Evolutionary conservation across 2,113 vertebrate species (phyloP), one percentile per base, ranked within the genome.

Genomic region (Austrofundulus limnaeus): DNA sequence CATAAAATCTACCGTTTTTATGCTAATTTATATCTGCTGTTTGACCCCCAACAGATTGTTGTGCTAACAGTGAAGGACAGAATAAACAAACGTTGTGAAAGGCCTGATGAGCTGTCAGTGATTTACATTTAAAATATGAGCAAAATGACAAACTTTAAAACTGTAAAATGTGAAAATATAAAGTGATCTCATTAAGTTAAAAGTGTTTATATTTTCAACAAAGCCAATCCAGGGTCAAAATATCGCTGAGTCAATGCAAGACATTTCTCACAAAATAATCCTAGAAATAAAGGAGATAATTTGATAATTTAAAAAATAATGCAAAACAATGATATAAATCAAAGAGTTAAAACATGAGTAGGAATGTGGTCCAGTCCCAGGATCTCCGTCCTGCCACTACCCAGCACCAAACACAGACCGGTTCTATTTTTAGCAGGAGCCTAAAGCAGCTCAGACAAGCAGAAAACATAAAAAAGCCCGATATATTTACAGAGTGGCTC

Each of bases 371-470:
- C 54, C 23, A 11, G 63, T 58, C 70, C 17, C 66, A 19, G 21
- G 56, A 20, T 31, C 28, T 62, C 45, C 42, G 61, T 73, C 72
- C 66, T 65, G 75, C 59, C 24, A 34, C 62, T 81, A 82, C 77
- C 81, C 83, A 63, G 61, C 66, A 63, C 72, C 58, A 59, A 77
- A 55, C 53, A 51, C 69, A 47, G 60, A 85, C 67, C 55, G 15
- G 43, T 46, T 25, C 81, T 85, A 86, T 90, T 83, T 90, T 83
- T 86, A 87, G 85, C 82, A 84, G 82, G 20, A 42, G 73, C 82
- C 82, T 74, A 86, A 85, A 88, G 87, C 84, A 48, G 78, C 72
- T 77, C 82, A 85, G 82, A 84, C 72, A 61, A 83, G 78, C 87
- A 82, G 81, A 83, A 86, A 85, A 86, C 63, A 82, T 78, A 80